Conservation (phyloP, 1,140 invertebrate species). For the Zaprionus kolodkinae region DNA sequence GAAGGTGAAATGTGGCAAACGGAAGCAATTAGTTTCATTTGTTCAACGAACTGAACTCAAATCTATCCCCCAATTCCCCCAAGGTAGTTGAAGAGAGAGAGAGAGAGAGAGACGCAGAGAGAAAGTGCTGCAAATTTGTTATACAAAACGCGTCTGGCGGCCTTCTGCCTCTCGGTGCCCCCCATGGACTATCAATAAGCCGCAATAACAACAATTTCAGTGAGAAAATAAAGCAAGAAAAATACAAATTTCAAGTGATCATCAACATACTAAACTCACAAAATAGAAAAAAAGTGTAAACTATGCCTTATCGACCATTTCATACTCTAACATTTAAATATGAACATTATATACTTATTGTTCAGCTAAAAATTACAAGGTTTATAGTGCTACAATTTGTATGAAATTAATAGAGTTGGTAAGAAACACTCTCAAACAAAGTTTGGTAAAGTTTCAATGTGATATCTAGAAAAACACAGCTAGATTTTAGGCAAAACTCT, state of each 20-base stretch:
- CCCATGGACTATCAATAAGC: constrained; percentile 39
- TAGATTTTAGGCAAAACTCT: no score
- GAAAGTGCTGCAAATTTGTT: constrained; percentile 71
- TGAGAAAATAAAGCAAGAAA: constrained; percentile 10
- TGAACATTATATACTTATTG: background rate
- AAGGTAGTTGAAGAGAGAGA: background rate
- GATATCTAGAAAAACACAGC: no score
- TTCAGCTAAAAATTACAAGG: background rate
- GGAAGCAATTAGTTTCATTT: constrained; percentile 79
- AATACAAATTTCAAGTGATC: constrained; percentile 27
- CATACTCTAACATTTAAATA: background rate
- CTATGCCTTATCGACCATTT: background rate
- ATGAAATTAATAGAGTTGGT: no score
- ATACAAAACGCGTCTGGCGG: constrained; percentile 64
- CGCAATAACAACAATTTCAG: constrained; percentile 21
- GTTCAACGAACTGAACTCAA: constrained; percentile 6
- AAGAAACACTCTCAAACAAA: no score
- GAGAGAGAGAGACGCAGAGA: constrained; percentile 22
- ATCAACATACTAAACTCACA: constrained; percentile 7
- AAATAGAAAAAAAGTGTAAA: background rate
- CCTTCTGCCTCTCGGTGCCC: constrained; percentile 12
- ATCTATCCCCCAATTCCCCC: background rate
- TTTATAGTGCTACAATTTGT: background rate
- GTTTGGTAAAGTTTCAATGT: no score
- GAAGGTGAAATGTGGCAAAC: constrained; percentile 72